Base-by-base conservation (phyloP, 2,113 vertebrate genomes). In the Australoheros scitulus region DNA sequence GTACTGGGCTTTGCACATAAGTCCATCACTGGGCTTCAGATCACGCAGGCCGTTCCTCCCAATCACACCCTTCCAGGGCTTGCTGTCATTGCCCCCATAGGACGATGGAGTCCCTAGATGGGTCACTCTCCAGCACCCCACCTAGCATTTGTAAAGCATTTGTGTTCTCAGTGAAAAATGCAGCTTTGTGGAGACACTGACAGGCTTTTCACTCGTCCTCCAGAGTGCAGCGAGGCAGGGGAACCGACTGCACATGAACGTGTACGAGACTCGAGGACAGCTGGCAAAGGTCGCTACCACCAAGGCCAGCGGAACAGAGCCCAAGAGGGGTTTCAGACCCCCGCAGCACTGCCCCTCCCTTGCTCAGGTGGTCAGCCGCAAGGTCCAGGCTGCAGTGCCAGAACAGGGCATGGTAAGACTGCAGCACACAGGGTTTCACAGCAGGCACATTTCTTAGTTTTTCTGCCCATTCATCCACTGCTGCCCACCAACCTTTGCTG, bases 171-270 rank as follows among this genome's bases (percentile, higher is more conserved):
- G 36, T 24, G 36, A 29, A 7, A 41, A 63, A 60, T 2, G 11
- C 0, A 1, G 22, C n/a, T 6, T 26, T 70, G 32, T 1, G 36
- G 17, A 75, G 24, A 68, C 13, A 11, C 13, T 68, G 64, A 68
- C 8, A 1, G 14, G 1, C 38, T 1, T 0, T 43, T 34, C 2
- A 1, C 7, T 15, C 43, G 1, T 88, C 74, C 74, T 8, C 7
- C 77, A 96, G 95, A 94, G 93, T 79, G 95, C 95, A 14, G 91
- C 89, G 0, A 68, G 94, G 41, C 95, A 95, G 83, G 95, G 95
- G 0, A 95, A 95, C 91, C 80, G 95, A 3, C 92, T 96, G 29
- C 94, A 94, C 84, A 95, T 96, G 95, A 96, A 95, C 3, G 94
- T 95, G 56, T 95, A 95, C 17, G 95, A 96, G 89, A 95, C 93